Base-by-base conservation (phyloP, 2,797 vertebrate species). In the Trichosurus vulpecula region DNA sequence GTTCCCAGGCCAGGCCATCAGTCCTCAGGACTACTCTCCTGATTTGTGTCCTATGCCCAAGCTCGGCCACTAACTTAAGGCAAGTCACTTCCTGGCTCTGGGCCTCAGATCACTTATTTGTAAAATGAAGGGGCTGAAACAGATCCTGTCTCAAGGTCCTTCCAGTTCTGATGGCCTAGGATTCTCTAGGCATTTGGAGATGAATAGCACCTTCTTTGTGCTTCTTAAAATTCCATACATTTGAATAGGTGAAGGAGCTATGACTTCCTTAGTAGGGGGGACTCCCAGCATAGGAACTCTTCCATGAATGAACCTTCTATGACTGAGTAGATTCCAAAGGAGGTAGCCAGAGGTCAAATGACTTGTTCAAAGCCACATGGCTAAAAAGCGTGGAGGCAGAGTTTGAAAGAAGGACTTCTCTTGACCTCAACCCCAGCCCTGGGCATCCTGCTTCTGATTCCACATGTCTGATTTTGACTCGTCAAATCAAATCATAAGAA, bases 401-500 rank as follows among this genome's bases (percentile, higher is more conserved):
- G 35, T 61, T 31, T 61, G 58, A 61, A 35, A 61, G 58, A n/a
- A n/a, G n/a, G 35, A n/a, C 61, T 13, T 61, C 35, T 12, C 30
- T 25, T 14, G 12, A 66, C 58, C 31, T 35, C 58, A 61, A 61
- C 31, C 31, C 13, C 31, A 66, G 31, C 35, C 12, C 58, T 66
- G 31, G 12, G 2, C 57, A 58, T 12, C 27, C 56, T 57, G 56
- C 56, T 30, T 57, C 27, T 57, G 2, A 57, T 30, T 57, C 10
- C 57, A 58, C 29, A 13, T 13, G 91, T 92, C 52, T 8, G 53
- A 31, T 74, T 95, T 97, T 74, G 54, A 92, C 16, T 31, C 94
- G 52, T 96, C n/a, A 55, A 93, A 47, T 93, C 6, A 90, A 97
- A 90, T 74, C 54, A 74, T 52, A 94, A 94, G 22, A 35, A 92